Conservation (phyloP, 2,113 vertebrate genomes). For the Xenus cinereus region DNA sequence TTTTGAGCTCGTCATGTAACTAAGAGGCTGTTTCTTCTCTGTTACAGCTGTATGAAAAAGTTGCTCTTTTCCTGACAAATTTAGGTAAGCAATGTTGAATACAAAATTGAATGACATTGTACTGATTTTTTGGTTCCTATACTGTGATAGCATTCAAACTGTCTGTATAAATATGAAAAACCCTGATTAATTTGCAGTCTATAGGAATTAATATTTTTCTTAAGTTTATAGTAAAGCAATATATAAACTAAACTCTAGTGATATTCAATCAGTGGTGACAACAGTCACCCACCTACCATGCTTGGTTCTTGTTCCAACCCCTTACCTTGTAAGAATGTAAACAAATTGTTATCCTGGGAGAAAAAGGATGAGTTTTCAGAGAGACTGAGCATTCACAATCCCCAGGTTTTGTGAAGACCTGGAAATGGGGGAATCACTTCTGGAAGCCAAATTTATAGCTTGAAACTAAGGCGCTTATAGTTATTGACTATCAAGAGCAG, state of each 20-base stretch:
- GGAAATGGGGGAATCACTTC: background rate
- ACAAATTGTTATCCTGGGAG: background rate
- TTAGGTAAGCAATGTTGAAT: slow-evolving; percentile 82
- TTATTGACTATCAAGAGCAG: background rate
- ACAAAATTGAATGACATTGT: background rate
- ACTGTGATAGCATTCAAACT: background rate
- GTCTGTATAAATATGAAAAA: background rate
- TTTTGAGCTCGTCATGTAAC: background rate
- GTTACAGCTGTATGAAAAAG: slow-evolving; percentile 91
- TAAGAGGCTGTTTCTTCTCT: slow-evolving; percentile 59
- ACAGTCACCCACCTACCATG: background rate
- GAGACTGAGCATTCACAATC: background rate
- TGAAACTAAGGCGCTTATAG: background rate
- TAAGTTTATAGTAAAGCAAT: background rate
- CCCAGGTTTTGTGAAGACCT: background rate
- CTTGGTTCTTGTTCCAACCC: background rate
- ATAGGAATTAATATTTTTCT: background rate
- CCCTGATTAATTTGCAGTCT: background rate
- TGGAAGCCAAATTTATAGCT: background rate
- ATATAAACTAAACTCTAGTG: background rate
- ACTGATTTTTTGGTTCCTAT: background rate
- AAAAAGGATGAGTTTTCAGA: background rate
- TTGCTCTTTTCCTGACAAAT: slow-evolving; percentile 91
- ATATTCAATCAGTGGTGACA: background rate
- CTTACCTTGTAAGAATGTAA: background rate